These are phyloP conservation scores for Patella pellucida DNA, from an alignment of 2,888 invertebrate species.

Conservation along the genomic window DNA sequence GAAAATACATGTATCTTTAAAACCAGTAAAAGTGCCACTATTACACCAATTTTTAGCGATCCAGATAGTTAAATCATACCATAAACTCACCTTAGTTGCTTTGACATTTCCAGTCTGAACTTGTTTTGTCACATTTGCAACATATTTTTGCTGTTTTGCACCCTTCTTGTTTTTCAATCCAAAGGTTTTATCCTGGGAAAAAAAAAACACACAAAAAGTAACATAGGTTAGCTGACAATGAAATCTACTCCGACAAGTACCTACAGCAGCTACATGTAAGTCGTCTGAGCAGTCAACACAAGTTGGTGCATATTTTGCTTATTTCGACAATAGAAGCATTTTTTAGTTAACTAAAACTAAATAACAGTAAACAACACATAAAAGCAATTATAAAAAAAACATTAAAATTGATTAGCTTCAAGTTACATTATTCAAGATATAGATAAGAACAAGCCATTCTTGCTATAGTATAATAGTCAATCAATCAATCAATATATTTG, in stretches of 20 bases:
- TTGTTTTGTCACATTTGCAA: slow-evolving; percentile 96
- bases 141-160: slow-evolving; percentile 97
- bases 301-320: not conserved
- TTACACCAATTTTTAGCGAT: too few relatives aligned
- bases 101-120: slow-evolving; percentile 83
- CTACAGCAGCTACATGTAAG: not conserved
- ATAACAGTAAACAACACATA: not conserved
- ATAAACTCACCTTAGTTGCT: slow-evolving; percentile 72
- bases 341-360: not conserved
- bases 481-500: too few relatives aligned
- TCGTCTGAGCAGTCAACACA: not conserved
- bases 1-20: too few relatives aligned
- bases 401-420: too few relatives aligned
- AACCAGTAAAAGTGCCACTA: too few relatives aligned
- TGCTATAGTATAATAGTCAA: too few relatives aligned
- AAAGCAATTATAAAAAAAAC: too few relatives aligned
- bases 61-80: not conserved
- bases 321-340: not conserved
- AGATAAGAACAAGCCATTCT: too few relatives aligned
- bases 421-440: too few relatives aligned
- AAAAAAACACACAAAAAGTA: not conserved
- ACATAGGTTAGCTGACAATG: too few relatives aligned
- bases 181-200: slow-evolving; percentile 94
- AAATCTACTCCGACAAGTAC: too few relatives aligned
- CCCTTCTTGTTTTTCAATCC: slow-evolving; percentile 99